Percentiles rank a stretch among this genome's conserved stretches.
These are phyloP conservation scores for Rotaria magnacalcarata DNA, from an alignment of 2,888 invertebrate genomes.

Conservation along the genomic window DNA sequence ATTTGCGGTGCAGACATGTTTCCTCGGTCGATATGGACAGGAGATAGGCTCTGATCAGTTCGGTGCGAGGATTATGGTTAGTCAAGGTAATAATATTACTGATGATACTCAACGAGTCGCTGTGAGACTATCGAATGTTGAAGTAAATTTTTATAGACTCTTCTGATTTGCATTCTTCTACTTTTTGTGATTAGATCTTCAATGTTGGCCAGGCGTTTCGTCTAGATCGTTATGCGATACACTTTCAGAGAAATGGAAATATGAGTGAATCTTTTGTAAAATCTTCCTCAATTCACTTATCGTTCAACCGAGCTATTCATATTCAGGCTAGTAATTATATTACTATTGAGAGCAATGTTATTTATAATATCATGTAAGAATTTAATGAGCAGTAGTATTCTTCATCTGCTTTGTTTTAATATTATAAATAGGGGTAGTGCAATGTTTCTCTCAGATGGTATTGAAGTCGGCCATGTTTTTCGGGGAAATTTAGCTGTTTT, in stretches of 20 bases:
- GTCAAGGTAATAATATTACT: background rate
- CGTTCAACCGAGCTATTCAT: conserved; percentile 56
- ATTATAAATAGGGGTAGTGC: conserved; percentile 41
- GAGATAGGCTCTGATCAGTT: conserved; percentile 55
- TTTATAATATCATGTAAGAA: conserved; percentile 40
- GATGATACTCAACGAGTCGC: background rate
- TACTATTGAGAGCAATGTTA: conserved; percentile 49
- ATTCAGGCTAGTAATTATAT: conserved; percentile 53
- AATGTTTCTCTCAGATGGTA: conserved; percentile 47
- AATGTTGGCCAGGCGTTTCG: conserved; percentile 47
- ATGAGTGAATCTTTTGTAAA: conserved; percentile 53
- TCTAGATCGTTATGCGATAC: conserved; percentile 55
- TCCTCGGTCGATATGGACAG: conserved; percentile 55
- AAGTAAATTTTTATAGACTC: background rate
- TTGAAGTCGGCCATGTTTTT: conserved; percentile 45
- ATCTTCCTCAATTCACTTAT: conserved; percentile 52
- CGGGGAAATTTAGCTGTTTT: conserved; percentile 41
- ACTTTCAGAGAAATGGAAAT: conserved; percentile 55
- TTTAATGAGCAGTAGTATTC: background rate
- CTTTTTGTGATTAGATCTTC: too few relatives aligned
- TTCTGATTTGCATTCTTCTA: too few relatives aligned
- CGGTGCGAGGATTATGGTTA: conserved; percentile 53
- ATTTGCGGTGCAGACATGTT: conserved; percentile 55
- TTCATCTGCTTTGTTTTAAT: background rate
- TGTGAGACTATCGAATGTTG: conserved; percentile 41